Evolutionary conservation across 2,888 invertebrate genomes (phyloP).

Genomic region (Harpagoxenus sublaevis): DNA sequence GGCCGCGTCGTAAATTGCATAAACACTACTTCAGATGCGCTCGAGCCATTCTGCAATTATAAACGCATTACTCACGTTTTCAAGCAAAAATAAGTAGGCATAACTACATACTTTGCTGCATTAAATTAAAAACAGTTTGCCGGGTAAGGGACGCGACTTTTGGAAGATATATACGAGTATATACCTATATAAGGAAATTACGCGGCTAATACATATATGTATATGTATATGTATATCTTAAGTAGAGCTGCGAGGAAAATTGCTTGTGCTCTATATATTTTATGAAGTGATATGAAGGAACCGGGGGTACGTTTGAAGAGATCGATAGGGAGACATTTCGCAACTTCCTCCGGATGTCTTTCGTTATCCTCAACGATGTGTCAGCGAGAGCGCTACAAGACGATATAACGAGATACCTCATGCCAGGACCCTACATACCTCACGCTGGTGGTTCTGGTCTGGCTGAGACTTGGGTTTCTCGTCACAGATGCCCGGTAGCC

Average conservation of each 20-base stretch:
- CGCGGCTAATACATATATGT: no score
- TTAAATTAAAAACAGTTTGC: no score
- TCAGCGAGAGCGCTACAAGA: background rate
- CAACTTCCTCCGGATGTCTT: background rate
- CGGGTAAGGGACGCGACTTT: no score
- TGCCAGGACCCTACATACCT: slow-evolving; percentile 71
- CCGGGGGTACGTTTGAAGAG: background rate
- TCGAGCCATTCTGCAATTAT: background rate
- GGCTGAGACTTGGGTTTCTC: slow-evolving; percentile 84
- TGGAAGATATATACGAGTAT: no score
- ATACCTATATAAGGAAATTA: no score
- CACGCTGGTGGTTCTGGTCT: slow-evolving; percentile 85
- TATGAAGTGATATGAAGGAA: background rate
- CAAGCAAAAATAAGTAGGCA: no score
- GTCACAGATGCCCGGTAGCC: slow-evolving; percentile 81
- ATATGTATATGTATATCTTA: no score
- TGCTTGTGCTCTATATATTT: background rate
- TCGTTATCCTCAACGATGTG: background rate
- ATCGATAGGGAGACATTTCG: slow-evolving; percentile 1
- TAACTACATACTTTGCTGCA: no score
- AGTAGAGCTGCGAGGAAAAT: background rate
- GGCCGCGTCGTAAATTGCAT: background rate
- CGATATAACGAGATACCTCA: background rate
- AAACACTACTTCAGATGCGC: background rate
- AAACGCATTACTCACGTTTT: no score